Base-by-base conservation (phyloP, 2,888 invertebrate species). In the Standfussiana lucernea region DNA sequence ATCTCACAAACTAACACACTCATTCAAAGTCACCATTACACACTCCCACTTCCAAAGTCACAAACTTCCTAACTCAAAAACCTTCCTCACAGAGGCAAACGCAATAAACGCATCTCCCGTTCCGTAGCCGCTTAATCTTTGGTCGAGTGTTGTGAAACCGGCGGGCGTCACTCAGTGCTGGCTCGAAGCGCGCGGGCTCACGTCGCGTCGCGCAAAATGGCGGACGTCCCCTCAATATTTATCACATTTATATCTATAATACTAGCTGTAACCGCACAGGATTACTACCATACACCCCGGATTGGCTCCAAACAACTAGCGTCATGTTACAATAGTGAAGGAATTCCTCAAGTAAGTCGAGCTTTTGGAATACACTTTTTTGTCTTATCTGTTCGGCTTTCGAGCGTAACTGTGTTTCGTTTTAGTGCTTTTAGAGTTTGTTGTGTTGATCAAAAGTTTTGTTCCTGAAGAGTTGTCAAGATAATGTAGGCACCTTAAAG, bases 141-240 rank as follows among this genome's bases (percentile, higher is more conserved):
- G 95, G 79, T 92, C 82, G 84, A 89, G 92, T 94, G 94, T 95
- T 95, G 95, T 95, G 96, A 95, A 95, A 95, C 93, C 90, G 84
- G 87, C 86, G 80, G 78, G 87, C 85, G 89, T 83, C 84, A 85
- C 90, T 92, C 95, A 96, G 96, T 96, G 94, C 93, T 93, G 92
- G 93, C 92, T 93, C 93, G 94, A 92, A 94, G 92, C 92, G 94
- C 93, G 93, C 91, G 89, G 90, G 94, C 90, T 91, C 85, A 93
- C 93, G 94, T 93, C 92, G 91, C 91, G 86, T 88, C 93, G 93
- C 93, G 91, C 95, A 95, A 94, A 90, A 96, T 96, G 96, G 94
- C 95, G 94, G 93, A 93, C 87, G 88, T 93, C 81, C 89, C 89
- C 81, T 89, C 90, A 90, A 88, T 93, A 89, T 92, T 95, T 90